A percentile compares a stretch with the other conserved stretches of the same genome.
phyloP scores from a whole-genome alignment of 2,888 invertebrate species.

The Chrysomela aeneicollis region DNA sequence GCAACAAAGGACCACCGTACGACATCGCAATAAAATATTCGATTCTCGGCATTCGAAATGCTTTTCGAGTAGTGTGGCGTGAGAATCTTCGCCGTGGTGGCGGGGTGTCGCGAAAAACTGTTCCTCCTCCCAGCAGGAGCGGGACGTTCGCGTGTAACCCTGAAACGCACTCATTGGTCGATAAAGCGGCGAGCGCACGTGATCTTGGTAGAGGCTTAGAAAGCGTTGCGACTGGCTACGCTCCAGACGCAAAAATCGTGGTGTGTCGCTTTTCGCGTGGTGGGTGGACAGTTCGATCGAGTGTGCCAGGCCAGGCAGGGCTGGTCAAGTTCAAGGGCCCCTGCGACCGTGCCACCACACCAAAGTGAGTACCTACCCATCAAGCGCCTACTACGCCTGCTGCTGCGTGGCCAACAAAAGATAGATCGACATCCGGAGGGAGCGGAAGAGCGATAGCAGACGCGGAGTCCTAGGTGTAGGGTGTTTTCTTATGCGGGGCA shows the following conservation, averaged over 20 bases:
- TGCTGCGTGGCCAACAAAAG: neutral
- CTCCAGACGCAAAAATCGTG: neutral
- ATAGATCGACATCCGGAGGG: no score
- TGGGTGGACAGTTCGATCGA: slow-evolving; percentile 1
- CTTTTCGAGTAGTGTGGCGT: slow-evolving; percentile 36
- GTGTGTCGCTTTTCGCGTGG: no score
- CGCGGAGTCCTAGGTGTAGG: slow-evolving; percentile 19
- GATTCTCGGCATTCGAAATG: slow-evolving; percentile 18
- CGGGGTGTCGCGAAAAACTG: slow-evolving; percentile 23
- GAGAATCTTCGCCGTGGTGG: slow-evolving; percentile 5
- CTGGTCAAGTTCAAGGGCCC: slow-evolving; percentile 6
- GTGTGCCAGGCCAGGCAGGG: slow-evolving; percentile 23
- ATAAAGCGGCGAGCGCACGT: slow-evolving; percentile 53
- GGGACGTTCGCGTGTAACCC: slow-evolving; percentile 33
- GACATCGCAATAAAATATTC: no score
- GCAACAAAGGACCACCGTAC: slow-evolving; percentile 23
- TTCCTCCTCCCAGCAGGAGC: slow-evolving; percentile 21
- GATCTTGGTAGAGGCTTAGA: slow-evolving; percentile 43
- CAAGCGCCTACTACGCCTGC: neutral
- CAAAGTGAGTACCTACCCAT: slow-evolving; percentile 22
- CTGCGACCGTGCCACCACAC: slow-evolving; percentile 2
- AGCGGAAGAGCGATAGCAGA: no score
- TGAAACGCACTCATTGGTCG: slow-evolving; percentile 51
- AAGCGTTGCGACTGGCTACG: slow-evolving; percentile 25
- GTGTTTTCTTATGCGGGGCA: slow-evolving; percentile 47